A percentile compares a stretch with the other conserved stretches of the same genome.
Conservation (phyloP, 2,113 vertebrate genomes). For the Bubo blakistoni region DNA sequence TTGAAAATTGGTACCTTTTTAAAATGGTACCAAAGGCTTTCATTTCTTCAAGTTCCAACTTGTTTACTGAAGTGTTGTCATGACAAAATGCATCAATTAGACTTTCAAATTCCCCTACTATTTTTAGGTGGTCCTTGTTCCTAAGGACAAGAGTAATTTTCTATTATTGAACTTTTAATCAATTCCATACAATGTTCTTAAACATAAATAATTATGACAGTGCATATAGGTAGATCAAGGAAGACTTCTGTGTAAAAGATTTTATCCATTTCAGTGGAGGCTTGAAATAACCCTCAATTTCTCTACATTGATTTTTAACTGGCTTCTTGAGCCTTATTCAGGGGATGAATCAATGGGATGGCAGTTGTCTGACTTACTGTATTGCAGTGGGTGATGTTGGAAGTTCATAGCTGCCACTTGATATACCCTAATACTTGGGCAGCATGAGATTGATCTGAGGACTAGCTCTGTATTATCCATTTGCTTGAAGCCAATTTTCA, state of each 20-base stretch:
- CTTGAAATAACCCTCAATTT: not conserved
- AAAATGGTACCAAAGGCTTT: not conserved
- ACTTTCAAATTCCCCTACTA: not conserved
- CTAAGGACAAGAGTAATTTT: not conserved
- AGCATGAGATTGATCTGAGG: not conserved
- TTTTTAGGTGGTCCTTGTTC: not conserved
- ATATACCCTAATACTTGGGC: not conserved
- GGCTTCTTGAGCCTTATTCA: not conserved
- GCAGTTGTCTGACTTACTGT: not conserved
- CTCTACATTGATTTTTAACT: not conserved
- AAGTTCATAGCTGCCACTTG: not conserved
- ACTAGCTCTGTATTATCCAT: not conserved
- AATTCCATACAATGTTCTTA: not conserved
- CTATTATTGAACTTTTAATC: not conserved
- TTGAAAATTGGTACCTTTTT: not conserved
- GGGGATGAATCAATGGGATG: not conserved
- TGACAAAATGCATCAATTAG: not conserved
- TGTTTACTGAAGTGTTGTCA: not conserved
- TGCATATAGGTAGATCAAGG: not conserved
- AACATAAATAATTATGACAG: not conserved
- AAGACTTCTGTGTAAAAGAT: not conserved
- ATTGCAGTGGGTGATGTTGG: not conserved
- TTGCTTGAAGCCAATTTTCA: not conserved
- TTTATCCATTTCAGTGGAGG: not conserved
- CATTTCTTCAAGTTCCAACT: not conserved